Evolutionary conservation across 2,113 vertebrate genomes (phyloP), one percentile per base, ranked within the genome.

Genomic region (Boulengeromyrus knoepffleri): DNA sequence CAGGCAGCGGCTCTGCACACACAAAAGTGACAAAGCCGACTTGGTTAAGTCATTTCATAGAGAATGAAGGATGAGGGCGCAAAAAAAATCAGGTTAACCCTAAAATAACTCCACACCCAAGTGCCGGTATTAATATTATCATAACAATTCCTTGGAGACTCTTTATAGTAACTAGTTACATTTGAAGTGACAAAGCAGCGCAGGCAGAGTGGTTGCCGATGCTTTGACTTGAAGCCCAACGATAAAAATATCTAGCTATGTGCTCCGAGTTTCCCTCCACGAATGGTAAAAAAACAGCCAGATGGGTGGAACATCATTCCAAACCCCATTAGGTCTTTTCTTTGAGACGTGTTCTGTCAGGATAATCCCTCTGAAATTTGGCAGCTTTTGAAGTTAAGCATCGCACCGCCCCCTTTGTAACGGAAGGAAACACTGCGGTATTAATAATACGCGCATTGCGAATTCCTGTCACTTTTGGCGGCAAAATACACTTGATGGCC

Each of bases 301-400:
- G 62, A 85, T 27, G 27, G 46, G 89, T 58, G 89, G 90, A 74
- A 85, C 89, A 62, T 91, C 88, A 77, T 53, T 85, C 89, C 24
- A 13, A 88, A 89, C 87, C 88, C 74, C 88, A 87, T 92, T 90
- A 92, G 92, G 88, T 83, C 70, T 85, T 89, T 87, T 58, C 88
- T 91, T 85, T 88, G 77, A 92, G 89, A 89, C 83, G 70, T 87
- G 80, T 85, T 88, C 90, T 91, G 88, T 90, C 70, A 89, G 89
- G 90, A 88, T 52, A 87, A 92, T 91, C 89, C 89, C 89, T 83
- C 83, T 74, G 66, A 89, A 88, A 92, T 89, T 88, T 87, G 45
- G 39, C 52, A 58, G 87, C 91, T 91, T 90, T 90, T 92, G 90
- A 92, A 92, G 89, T 89, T 90, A 90, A 93, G 91, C 53, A 90